These are phyloP conservation scores for Unio pictorum DNA, from an alignment of 2,888 invertebrate genomes.

Conservation along the genomic window DNA sequence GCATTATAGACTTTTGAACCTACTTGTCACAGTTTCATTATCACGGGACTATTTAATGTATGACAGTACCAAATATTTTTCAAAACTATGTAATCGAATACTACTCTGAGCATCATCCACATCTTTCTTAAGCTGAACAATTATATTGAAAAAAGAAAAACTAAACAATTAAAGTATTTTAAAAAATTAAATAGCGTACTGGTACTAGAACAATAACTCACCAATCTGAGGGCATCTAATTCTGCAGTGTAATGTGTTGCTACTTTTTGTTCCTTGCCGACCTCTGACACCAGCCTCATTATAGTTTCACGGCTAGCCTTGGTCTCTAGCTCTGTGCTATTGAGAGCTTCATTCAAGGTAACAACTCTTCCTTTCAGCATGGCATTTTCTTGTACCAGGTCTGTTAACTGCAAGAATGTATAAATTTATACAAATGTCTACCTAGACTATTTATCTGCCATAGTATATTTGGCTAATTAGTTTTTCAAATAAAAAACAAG, in stretches of 20 bases:
- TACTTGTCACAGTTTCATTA: too few species aligned
- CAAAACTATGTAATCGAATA: too few species aligned
- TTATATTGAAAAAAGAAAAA: too few species aligned
- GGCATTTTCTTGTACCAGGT: slow-evolving; percentile 66
- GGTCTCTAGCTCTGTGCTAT: slow-evolving; percentile 66
- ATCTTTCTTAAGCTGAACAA: too few species aligned
- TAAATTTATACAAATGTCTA: background rate
- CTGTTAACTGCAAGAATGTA: slow-evolving; percentile 52
- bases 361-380: slow-evolving; percentile 67
- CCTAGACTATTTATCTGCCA: background rate
- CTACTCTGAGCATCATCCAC: too few species aligned
- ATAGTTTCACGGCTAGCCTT: slow-evolving; percentile 72
- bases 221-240: slow-evolving; percentile 61
- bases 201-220: slow-evolving; percentile 26
- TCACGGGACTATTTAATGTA: too few species aligned
- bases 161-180: too few species aligned
- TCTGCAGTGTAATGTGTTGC: slow-evolving; percentile 58
- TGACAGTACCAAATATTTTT: too few species aligned
- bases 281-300: slow-evolving; percentile 66
- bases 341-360: slow-evolving; percentile 64
- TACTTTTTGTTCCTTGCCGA: slow-evolving; percentile 61
- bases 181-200: too few species aligned
- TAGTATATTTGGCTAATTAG: too few species aligned
- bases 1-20: too few species aligned
- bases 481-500: background rate